phyloP scores from a whole-genome alignment of 2,888 invertebrate species.

The Dolichopus griseipennis region DNA sequence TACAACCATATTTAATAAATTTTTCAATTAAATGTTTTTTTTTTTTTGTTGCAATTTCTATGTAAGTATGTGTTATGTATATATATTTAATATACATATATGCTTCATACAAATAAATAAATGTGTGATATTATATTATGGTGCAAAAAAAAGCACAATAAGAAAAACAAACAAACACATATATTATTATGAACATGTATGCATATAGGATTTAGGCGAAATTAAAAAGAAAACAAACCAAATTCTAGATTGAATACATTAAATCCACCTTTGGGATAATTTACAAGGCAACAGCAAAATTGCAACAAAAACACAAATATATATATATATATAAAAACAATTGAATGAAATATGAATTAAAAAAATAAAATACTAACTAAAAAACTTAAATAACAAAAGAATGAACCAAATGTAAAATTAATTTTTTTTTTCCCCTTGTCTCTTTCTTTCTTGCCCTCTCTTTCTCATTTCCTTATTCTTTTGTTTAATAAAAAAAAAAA shows the following conservation, averaged over 20 bases:
- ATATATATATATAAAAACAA: too few species aligned
- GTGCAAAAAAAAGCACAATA: neutral
- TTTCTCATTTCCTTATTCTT: too few species aligned
- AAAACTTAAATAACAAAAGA: neutral
- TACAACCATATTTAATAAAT: too few species aligned
- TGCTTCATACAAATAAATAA: too few species aligned
- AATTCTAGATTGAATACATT: neutral
- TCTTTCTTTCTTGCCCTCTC: neutral
- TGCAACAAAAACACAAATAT: neutral
- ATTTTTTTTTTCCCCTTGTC: neutral
- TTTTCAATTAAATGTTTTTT: too few species aligned
- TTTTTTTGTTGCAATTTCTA: too few species aligned
- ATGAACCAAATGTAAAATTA: constrained; percentile 3
- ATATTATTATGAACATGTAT: too few species aligned
- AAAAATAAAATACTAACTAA: neutral
- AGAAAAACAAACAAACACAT: neutral
- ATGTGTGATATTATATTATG: neutral
- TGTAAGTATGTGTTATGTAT: too few species aligned
- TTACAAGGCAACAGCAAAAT: neutral
- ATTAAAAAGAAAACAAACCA: neutral
- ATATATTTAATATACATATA: too few species aligned
- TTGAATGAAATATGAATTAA: neutral
- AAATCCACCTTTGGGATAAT: constrained; percentile 6
- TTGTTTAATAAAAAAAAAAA: too few species aligned
- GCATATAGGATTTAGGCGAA: neutral